A percentile compares a stretch with the other conserved stretches of the same genome.
Conservation (phyloP, 2,888 invertebrate genomes). For the Slavum lentiscoides region DNA sequence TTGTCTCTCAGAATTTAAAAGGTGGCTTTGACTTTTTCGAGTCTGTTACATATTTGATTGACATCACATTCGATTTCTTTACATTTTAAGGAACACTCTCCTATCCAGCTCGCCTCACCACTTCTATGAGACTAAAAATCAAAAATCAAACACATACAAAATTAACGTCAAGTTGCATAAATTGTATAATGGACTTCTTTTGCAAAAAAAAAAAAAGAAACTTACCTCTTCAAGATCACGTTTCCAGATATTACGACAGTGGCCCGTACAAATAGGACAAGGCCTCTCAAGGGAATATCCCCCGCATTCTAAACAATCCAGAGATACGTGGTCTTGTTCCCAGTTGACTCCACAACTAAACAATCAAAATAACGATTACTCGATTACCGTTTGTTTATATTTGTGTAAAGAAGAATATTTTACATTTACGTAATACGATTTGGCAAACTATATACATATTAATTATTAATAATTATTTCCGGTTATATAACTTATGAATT, state of each 20-base stretch:
- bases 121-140: slow-evolving; percentile 69
- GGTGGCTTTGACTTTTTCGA: slow-evolving; percentile 44
- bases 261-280: slow-evolving; percentile 75
- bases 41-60: slow-evolving; percentile 39
- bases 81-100: slow-evolving; percentile 63
- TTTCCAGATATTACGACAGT: slow-evolving; percentile 73
- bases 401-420: background rate
- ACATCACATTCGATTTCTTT: slow-evolving; percentile 46
- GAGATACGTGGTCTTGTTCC: slow-evolving; percentile 75
- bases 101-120: slow-evolving; percentile 73
- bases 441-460: background rate
- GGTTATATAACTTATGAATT: background rate
- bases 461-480: background rate
- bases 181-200: background rate
- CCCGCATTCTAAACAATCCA: slow-evolving; percentile 79
- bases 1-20: slow-evolving; percentile 9
- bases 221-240: slow-evolving; percentile 77
- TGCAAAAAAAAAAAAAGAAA: slow-evolving; percentile 55
- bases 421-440: background rate
- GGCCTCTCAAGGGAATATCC: slow-evolving; percentile 76
- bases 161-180: background rate
- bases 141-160: slow-evolving; percentile 55
- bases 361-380: slow-evolving; percentile 42
- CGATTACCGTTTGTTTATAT: background rate
- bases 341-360: slow-evolving; percentile 77